Conservation (phyloP, 1,140 invertebrate species). For the Tetranychus cinnabarinus region DNA sequence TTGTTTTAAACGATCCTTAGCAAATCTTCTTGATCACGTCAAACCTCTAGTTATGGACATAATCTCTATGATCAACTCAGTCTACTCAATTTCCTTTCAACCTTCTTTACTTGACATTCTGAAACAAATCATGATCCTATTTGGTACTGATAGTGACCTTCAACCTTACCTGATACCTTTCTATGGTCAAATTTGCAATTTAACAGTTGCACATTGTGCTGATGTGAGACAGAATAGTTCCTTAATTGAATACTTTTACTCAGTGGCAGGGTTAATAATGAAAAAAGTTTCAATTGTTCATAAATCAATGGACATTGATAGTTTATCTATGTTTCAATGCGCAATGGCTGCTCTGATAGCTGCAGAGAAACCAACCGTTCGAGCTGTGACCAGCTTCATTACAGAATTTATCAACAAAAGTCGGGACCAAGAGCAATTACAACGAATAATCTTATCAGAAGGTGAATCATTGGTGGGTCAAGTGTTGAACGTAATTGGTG, state of each 20-base stretch:
- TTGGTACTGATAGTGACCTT: slow-evolving; percentile 11
- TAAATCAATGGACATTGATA: background rate
- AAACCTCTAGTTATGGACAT: slow-evolving; percentile 35
- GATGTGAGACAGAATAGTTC: slow-evolving; percentile 12
- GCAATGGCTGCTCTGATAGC: slow-evolving; percentile 27
- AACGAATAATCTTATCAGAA: slow-evolving; percentile 25
- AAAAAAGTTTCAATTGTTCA: slow-evolving; percentile 2
- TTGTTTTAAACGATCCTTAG: slow-evolving; percentile 38
- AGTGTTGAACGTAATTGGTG: slow-evolving; percentile 27
- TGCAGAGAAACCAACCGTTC: slow-evolving; percentile 33
- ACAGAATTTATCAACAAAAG: slow-evolving; percentile 28
- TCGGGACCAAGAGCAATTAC: slow-evolving; percentile 23
- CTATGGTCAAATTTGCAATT: slow-evolving; percentile 10
- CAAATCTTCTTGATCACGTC: slow-evolving; percentile 37
- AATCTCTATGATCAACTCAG: slow-evolving; percentile 36
- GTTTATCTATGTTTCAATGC: slow-evolving; percentile 1
- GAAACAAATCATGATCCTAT: slow-evolving; percentile 27
- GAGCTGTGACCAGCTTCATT: slow-evolving; percentile 29
- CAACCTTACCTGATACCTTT: slow-evolving; percentile 5
- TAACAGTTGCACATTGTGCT: slow-evolving; percentile 6
- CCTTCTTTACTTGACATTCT: slow-evolving; percentile 39
- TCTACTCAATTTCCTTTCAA: slow-evolving; percentile 41
- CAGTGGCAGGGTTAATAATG: background rate
- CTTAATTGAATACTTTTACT: slow-evolving; percentile 11
- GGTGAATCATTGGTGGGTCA: slow-evolving; percentile 28